A percentile compares a stretch with the other conserved stretches of the same genome.
These are phyloP conservation scores for Bos javanicus DNA, from an alignment of 2,113 vertebrate species.

Conservation along the genomic window DNA sequence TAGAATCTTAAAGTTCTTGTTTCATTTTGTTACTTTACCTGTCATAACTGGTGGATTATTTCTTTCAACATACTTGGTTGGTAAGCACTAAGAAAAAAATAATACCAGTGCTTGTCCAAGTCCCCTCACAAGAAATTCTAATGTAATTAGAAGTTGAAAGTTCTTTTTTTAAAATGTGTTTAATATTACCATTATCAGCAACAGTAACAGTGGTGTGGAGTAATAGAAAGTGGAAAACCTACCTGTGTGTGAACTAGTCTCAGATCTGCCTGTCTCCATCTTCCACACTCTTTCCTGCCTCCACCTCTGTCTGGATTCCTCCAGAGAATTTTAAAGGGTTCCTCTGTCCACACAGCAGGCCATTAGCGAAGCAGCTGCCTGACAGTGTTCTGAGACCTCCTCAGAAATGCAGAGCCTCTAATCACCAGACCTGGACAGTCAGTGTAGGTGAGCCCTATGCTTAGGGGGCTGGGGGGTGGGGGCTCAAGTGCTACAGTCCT, in stretches of 20 bases:
- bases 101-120: not conserved
- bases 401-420: fast-evolving
- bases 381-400: not conserved
- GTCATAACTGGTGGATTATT: not conserved
- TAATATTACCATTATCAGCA: not conserved
- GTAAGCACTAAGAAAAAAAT: not conserved
- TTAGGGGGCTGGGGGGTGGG: fast-evolving
- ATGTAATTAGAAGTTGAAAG: constrained; percentile 17
- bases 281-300: not conserved
- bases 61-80: not conserved
- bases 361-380: not conserved
- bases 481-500: not conserved
- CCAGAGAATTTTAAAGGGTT: not conserved
- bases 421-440: fast-evolving
- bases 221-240: not conserved
- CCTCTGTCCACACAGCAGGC: not conserved
- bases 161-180: not conserved
- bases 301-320: not conserved
- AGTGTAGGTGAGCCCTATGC: not conserved
- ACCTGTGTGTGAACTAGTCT: not conserved
- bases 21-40: not conserved
- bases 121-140: not conserved
- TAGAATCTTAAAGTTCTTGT: not conserved
- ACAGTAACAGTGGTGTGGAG: not conserved
- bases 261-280: not conserved